Conservation (phyloP, 2,797 vertebrate species). For the Myotis pilosus region DNA sequence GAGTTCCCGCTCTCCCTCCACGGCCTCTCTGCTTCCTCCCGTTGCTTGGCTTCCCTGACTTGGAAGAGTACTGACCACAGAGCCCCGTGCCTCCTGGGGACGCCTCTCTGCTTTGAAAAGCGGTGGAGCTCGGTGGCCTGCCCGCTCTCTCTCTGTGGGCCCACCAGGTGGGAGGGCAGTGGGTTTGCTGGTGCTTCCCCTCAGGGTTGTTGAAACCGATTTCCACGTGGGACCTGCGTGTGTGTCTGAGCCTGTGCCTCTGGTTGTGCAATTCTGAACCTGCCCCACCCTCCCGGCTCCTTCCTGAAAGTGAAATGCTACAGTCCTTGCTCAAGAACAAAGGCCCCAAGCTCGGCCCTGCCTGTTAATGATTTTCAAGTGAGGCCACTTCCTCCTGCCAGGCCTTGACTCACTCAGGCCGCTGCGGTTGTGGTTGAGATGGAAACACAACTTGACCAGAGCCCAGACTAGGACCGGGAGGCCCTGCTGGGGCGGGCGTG, state of each 20-base stretch:
- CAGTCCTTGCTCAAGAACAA: constrained; percentile 69
- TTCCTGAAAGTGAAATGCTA: constrained; percentile 72
- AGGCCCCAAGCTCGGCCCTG: constrained; percentile 38
- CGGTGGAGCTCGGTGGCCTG: background rate
- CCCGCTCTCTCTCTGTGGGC: background rate
- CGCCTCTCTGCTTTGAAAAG: background rate
- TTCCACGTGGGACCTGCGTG: constrained; percentile 12
- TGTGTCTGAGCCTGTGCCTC: constrained; percentile 54
- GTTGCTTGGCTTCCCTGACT: background rate
- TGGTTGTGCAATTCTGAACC: constrained; percentile 29
- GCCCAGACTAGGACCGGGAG: background rate
- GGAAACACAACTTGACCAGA: background rate
- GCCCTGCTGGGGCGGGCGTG: background rate
- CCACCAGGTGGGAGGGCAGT: background rate
- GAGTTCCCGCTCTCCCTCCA: background rate
- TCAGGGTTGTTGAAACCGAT: background rate
- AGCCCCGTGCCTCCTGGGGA: background rate
- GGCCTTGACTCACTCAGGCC: constrained; percentile 22
- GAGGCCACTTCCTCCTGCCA: constrained; percentile 64
- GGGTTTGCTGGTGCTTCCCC: background rate
- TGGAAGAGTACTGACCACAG: background rate
- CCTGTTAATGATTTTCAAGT: constrained; percentile 70
- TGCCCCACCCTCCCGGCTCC: constrained; percentile 57
- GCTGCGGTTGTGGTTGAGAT: background rate
- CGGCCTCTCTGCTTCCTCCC: background rate